These are phyloP conservation scores for Tetrao urogallus DNA, from an alignment of 2,113 vertebrate genomes.

Conservation along the genomic window DNA sequence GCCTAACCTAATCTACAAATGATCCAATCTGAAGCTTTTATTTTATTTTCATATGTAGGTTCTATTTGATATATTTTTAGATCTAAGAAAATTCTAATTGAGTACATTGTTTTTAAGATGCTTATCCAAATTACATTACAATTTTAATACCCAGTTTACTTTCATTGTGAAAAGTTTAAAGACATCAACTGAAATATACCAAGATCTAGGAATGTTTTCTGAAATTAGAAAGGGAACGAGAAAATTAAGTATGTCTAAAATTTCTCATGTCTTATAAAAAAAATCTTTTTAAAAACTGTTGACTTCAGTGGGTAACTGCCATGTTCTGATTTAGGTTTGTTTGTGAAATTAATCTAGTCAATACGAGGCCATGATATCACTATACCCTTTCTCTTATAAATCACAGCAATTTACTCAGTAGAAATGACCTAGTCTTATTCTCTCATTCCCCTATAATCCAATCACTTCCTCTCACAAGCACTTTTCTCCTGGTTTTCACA, in stretches of 20 bases:
- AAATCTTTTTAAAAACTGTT: slow-evolving; percentile 70
- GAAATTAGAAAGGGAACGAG: background rate
- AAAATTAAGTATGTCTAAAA: background rate
- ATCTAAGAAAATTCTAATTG: background rate
- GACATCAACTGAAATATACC: background rate
- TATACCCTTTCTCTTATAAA: slow-evolving; percentile 92
- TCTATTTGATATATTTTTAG: background rate
- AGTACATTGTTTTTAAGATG: background rate
- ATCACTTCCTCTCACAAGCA: slow-evolving; percentile 93
- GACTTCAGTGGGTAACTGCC: slow-evolving; percentile 81
- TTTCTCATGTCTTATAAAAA: background rate
- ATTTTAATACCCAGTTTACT: background rate
- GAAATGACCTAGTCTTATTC: slow-evolving; percentile 81
- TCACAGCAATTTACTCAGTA: slow-evolving; percentile 94
- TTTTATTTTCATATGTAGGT: background rate
- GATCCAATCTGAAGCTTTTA: background rate
- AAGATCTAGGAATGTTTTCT: slow-evolving; percentile 25
- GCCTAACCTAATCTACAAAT: background rate
- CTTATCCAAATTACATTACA: background rate
- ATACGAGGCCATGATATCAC: slow-evolving; percentile 81
- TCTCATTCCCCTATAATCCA: slow-evolving; percentile 90
- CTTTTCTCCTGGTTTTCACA: slow-evolving; percentile 85
- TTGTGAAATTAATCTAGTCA: slow-evolving; percentile 90
- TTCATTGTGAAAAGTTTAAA: background rate
- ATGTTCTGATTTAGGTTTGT: slow-evolving; percentile 89